Evolutionary conservation across 35 echinoderm and acorn worm species (phyloP), one percentile per base, ranked within the genome.

Genomic region (Stichopus chloronotus): DNA sequence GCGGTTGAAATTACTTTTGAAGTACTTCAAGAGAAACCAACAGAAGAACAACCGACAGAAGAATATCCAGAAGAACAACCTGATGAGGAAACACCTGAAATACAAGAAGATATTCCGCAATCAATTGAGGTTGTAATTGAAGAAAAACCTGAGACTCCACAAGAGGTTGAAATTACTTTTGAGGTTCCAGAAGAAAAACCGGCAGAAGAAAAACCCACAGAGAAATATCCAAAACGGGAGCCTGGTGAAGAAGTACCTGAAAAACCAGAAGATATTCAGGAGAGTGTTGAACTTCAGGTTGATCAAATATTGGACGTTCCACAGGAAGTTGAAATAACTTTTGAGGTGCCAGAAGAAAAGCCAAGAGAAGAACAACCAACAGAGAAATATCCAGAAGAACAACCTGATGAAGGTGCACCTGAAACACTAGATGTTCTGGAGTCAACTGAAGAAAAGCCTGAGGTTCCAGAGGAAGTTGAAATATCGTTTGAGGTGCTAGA

Each of bases 1-100:
- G 84, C 53, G 16, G 20, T 20, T 9, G 68, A 91, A 90, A 60
- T 84, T 52, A 81, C 79, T 21, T 80, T 90, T 58, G 87, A 91
- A 12, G 23, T 84, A 95, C 61, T 80, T 58, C 90, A 88, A 61
- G 94, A 95, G 84, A 22, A 89, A 63, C 86, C 86, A 61, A 25
- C 65, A 2, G 58, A 24, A 53, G 72, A 91, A 74, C 76, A 56
- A 23, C 88, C 88, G 52, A 24, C 21, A 9, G 88, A 91, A 68
- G 88, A 91, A 10, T 74, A 78, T 56, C 88, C 72, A n/a, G 88
- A 91, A 68, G 52, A 71, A 82, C 80, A 83, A 9, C 80, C 80
- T 83, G 52, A 83, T 13, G 80, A 83, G 55, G 80, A 83, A 55
- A 6, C 6, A 5, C 80, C 80, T 56, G 80, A 83, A 25, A 54